A percentile compares a stretch with the other conserved stretches of the same genome.
These are phyloP conservation scores for Microchrysa polita DNA, from an alignment of 2,888 invertebrate species.

Conservation along the genomic window DNA sequence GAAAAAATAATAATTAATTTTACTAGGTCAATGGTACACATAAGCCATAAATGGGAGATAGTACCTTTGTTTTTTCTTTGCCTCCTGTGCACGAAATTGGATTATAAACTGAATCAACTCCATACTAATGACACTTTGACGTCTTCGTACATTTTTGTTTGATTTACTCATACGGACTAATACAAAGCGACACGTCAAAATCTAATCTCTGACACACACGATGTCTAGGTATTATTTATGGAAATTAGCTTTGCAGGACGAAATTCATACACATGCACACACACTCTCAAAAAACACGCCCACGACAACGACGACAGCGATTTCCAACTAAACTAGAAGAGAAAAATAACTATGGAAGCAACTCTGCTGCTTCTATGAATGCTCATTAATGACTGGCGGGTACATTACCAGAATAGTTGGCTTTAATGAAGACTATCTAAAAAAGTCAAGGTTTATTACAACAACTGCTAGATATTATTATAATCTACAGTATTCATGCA, in stretches of 20 bases:
- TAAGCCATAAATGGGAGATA: neutral
- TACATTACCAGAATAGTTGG: neutral
- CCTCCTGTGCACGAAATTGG: slow-evolving; percentile 59
- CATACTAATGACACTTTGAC: slow-evolving; percentile 62
- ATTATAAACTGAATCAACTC: slow-evolving; percentile 64
- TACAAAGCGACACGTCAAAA: too few relatives aligned
- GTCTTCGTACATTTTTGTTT: slow-evolving; percentile 32
- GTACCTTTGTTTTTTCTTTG: slow-evolving; percentile 28
- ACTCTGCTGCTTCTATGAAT: neutral
- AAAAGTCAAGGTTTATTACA: slow-evolving; percentile 12
- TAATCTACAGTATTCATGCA: neutral
- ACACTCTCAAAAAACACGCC: too few relatives aligned
- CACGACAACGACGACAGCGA: too few relatives aligned
- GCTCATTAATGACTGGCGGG: slow-evolving; percentile 7
- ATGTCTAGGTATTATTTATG: too few relatives aligned
- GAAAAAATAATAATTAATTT: too few relatives aligned
- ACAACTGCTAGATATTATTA: too few relatives aligned
- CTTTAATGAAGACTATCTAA: neutral
- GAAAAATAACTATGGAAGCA: neutral
- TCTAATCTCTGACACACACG: too few relatives aligned
- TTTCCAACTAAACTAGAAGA: too few relatives aligned
- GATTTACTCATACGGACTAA: slow-evolving; percentile 22
- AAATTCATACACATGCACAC: too few relatives aligned
- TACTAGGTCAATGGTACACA: too few relatives aligned
- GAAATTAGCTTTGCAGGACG: too few relatives aligned